A percentile compares a stretch with the other conserved stretches of the same genome.
These are phyloP conservation scores for Agrochola lota DNA, from an alignment of 2,888 invertebrate species.

Conservation along the genomic window DNA sequence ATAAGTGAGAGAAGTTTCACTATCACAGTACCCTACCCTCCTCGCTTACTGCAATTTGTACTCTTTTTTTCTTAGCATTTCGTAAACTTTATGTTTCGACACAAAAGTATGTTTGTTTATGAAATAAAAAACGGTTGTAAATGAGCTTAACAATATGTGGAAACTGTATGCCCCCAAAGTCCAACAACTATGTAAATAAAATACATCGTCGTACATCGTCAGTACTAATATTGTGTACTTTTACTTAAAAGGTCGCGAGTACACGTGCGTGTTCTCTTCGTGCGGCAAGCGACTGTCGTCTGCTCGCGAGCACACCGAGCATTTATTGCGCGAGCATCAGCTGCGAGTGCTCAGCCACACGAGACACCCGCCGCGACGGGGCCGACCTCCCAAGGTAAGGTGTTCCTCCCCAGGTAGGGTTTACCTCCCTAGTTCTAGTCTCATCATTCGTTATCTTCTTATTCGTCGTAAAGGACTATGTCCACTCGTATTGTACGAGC, in stretches of 20 bases:
- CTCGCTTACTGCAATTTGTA: not conserved
- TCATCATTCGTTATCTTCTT: not conserved
- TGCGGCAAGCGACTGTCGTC: conserved; percentile 82
- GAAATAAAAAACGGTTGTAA: not conserved
- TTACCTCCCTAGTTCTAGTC: not conserved
- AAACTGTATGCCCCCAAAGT: not conserved
- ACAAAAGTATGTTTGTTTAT: not conserved
- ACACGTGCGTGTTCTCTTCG: conserved; percentile 85
- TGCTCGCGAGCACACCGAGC: conserved; percentile 87
- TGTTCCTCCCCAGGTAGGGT: conserved; percentile 66
- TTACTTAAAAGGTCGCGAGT: conserved; percentile 64
- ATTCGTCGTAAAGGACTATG: not conserved
- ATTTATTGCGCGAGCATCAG: conserved; percentile 86
- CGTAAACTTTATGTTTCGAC: not conserved
- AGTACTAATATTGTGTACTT: not conserved
- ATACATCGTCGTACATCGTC: not conserved
- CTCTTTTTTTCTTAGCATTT: not conserved
- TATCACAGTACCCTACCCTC: not conserved
- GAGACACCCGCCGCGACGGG: conserved; percentile 66
- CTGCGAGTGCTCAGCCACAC: conserved; percentile 80
- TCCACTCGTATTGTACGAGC: no score
- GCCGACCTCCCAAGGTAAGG: conserved; percentile 69
- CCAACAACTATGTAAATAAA: not conserved
- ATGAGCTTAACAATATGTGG: not conserved
- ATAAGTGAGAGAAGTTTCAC: not conserved